Conservation (phyloP, 2,797 vertebrate genomes). For the Smutsia temminckii region DNA sequence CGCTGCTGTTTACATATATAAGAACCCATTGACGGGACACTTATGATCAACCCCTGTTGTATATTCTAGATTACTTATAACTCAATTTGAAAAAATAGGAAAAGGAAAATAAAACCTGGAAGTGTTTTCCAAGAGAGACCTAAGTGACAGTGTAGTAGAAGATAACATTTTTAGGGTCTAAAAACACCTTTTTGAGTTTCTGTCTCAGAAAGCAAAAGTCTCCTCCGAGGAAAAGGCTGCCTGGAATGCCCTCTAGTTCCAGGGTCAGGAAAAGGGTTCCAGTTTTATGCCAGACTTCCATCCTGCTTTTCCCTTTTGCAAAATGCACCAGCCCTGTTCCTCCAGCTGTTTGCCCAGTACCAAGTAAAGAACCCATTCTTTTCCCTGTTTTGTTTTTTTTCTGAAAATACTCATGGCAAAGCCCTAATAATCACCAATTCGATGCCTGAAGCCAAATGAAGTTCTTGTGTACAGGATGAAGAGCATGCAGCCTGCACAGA, state of each 20-base stretch:
- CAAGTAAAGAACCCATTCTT: not conserved
- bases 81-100: not conserved
- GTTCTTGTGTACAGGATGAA: not conserved
- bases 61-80: not conserved
- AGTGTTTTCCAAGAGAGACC: not conserved
- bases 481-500: not conserved
- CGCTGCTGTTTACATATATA: not conserved
- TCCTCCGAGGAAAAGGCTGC: not conserved
- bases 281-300: not conserved
- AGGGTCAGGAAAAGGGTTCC: not conserved
- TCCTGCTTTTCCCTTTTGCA: not conserved
- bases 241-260: not conserved
- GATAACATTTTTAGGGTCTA: not conserved
- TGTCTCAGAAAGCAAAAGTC: not conserved
- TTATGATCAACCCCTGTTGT: not conserved
- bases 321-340: not conserved
- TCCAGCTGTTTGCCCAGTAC: not conserved
- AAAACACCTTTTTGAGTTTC: not conserved
- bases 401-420: slow-evolving; percentile 34
- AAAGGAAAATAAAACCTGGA: not conserved
- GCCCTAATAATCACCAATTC: not conserved
- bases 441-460: not conserved
- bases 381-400: not conserved
- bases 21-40: not conserved
- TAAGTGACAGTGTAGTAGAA: not conserved